Conservation (phyloP, 2,888 invertebrate genomes). For the Operophtera brumata region DNA sequence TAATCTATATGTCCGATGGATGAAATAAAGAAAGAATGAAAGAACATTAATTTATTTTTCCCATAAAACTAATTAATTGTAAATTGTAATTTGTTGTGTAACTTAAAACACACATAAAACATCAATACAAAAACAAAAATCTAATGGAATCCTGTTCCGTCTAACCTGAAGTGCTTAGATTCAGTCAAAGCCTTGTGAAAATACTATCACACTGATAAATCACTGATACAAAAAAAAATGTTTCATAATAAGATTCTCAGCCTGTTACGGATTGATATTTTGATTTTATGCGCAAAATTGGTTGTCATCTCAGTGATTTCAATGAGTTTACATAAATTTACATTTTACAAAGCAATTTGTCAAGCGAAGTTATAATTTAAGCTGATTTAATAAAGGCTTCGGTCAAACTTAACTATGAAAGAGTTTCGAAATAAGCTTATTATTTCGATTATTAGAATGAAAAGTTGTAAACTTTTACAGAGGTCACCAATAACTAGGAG, state of each 20-base stretch:
- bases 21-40: too few relatives aligned
- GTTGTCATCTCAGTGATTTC: slow-evolving; percentile 21
- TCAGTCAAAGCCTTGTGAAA: too few relatives aligned
- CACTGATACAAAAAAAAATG: too few relatives aligned
- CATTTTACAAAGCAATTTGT: slow-evolving; percentile 27
- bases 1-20: too few relatives aligned
- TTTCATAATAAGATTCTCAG: neutral
- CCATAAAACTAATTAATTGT: too few relatives aligned
- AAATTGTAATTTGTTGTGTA: too few relatives aligned
- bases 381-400: slow-evolving; percentile 23
- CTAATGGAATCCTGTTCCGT: too few relatives aligned
- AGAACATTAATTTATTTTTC: too few relatives aligned
- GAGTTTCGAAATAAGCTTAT: slow-evolving; percentile 21
- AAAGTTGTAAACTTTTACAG: neutral
- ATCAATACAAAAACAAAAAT: too few relatives aligned
- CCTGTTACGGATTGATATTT: slow-evolving; percentile 20
- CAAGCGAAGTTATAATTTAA: slow-evolving; percentile 26
- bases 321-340: slow-evolving; percentile 28
- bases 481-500: slow-evolving; percentile 3
- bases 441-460: slow-evolving; percentile 17
- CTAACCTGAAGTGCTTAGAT: too few relatives aligned
- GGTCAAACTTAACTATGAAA: slow-evolving; percentile 23
- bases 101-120: too few relatives aligned
- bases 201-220: too few relatives aligned
- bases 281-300: slow-evolving; percentile 20